Evolutionary conservation across 2,797 vertebrate genomes (phyloP).

Genomic region (Sorex maritimensis): DNA sequence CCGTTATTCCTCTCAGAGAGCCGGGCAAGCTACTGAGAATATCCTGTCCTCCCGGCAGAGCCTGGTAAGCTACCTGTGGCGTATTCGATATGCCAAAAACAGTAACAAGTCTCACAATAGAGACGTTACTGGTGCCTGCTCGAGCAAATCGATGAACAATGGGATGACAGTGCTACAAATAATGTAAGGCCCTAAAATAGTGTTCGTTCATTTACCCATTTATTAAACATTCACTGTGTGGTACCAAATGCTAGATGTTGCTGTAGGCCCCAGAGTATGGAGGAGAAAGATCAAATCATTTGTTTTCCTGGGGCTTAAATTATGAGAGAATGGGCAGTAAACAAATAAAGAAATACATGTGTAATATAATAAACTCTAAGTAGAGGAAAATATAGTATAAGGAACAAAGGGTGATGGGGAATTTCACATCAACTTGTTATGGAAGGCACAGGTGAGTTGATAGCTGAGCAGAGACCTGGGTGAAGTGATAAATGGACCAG

Average conservation of each 20-base stretch:
- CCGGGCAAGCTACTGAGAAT: no score
- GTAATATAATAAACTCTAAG: not conserved
- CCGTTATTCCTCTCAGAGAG: no score
- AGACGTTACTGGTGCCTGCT: no score
- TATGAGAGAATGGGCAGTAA: not conserved
- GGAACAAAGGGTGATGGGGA: not conserved
- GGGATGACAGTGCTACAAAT: no score
- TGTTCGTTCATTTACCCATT: no score
- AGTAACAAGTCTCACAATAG: no score
- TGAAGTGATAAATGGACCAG: not conserved
- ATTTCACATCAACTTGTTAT: not conserved
- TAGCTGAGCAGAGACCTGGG: not conserved
- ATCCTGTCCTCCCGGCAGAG: no score
- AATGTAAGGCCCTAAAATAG: no score
- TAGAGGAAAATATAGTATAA: not conserved
- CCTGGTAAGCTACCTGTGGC: no score
- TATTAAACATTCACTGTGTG: no score
- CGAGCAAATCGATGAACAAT: no score
- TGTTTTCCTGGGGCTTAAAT: not conserved
- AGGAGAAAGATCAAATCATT: not conserved
- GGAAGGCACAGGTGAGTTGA: not conserved
- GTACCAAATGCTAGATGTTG: not conserved
- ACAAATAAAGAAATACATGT: not conserved
- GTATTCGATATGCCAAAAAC: no score
- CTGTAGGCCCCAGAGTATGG: not conserved